Evolutionary conservation across 92 coral and sea anemone species (phyloP), one percentile per base, ranked within the genome.

Genomic region (Actinernus sp.): DNA sequence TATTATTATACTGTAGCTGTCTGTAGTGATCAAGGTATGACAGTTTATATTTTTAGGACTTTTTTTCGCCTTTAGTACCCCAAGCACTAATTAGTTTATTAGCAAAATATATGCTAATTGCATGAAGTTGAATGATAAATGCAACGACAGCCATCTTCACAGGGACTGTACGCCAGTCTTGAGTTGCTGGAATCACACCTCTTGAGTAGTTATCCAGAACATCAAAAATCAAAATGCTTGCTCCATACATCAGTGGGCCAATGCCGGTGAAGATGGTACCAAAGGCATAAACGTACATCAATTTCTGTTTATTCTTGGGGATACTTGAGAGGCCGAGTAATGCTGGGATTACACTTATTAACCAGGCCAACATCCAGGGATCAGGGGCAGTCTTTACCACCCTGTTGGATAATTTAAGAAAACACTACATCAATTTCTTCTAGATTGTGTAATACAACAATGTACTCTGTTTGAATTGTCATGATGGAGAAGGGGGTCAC

Each of bases 31-130:
- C n/a, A n/a, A n/a, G n/a, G n/a, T n/a, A n/a, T n/a, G n/a, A n/a
- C n/a, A n/a, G n/a, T n/a, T n/a, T n/a, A n/a, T n/a, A n/a, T n/a
- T 4, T 65, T 56, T 81, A 89, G 25, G 81, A 63, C 61, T 82
- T 85, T 59, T 94, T 95, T 43, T 78, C 91, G 75, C 96, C 99
- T 70, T 91, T 91, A 24, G 87, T 30, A 27, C 61, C 56, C 99
- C 99, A 95, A 10, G 97, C 83, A 61, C 76, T 64, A 2, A 84
- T 76, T n/a, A 95, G 86, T 59, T 88, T 95, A 49, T 84, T 73
- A 4, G 95, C 84, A 65, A 71, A 95, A 55, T 87, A 91, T 14
- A 95, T 18, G n/a, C 88, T 88, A 55, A 89, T 71, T 7, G 81
- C 81, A 63, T 95, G 99, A 58, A 91, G 74, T 68, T 95, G 99